Percentiles rank a stretch among this genome's conserved stretches.
Evolutionary conservation across 2,888 invertebrate species (phyloP).

Genomic region (Apodemia duryi): DNA sequence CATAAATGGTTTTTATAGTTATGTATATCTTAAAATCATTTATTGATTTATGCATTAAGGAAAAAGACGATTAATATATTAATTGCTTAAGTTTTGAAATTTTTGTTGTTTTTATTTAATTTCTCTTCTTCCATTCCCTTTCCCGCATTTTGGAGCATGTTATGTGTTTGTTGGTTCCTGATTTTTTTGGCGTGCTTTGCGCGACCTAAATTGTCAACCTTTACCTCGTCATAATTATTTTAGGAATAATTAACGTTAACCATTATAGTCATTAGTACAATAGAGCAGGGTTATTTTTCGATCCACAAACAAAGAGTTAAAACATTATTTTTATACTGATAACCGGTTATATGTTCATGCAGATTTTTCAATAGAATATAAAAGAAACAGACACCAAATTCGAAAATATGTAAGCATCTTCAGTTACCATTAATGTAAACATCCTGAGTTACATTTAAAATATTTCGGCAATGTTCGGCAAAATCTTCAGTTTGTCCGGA

Average conservation of each 20-base stretch:
- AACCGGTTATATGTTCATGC: constrained; percentile 75
- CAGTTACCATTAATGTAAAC: constrained; percentile 58
- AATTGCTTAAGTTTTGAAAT: constrained; percentile 77
- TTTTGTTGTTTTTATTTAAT: constrained; percentile 65
- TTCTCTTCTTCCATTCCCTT: constrained; percentile 51
- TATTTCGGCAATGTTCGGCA: constrained; percentile 68
- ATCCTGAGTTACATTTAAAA: constrained; percentile 64
- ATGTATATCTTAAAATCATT: constrained; percentile 79
- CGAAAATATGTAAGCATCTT: constrained; percentile 68
- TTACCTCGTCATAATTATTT: constrained; percentile 75
- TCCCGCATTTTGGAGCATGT: constrained; percentile 55
- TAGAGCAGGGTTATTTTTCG: constrained; percentile 80
- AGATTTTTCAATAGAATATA: constrained; percentile 66
- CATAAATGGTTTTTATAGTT: constrained; percentile 79
- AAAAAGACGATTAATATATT: constrained; percentile 78
- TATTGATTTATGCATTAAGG: constrained; percentile 78
- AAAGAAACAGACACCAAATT: constrained; percentile 57
- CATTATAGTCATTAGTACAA: constrained; percentile 74
- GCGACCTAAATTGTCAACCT: constrained; percentile 72
- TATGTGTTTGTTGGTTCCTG: constrained; percentile 38
- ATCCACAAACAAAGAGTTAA: constrained; percentile 75
- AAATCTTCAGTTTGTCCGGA: constrained; percentile 64
- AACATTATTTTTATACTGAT: constrained; percentile 77
- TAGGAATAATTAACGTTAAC: constrained; percentile 77
- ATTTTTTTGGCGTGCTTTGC: constrained; percentile 47